Conservation (phyloP, 2,888 invertebrate genomes). For the Galeopsomyia nigrocyanea region DNA sequence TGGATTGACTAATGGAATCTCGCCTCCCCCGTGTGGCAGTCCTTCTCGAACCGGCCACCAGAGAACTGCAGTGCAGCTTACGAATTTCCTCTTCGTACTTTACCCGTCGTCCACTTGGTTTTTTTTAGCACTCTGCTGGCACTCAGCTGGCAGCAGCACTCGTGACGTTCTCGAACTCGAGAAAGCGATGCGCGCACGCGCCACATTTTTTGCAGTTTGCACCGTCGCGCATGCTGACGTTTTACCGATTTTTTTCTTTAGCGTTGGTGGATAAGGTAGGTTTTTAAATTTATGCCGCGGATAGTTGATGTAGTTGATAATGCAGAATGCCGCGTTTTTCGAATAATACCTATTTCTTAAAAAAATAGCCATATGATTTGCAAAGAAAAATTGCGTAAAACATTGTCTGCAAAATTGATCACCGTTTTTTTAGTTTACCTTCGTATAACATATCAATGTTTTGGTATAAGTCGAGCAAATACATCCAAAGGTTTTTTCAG, state of each 20-base stretch:
- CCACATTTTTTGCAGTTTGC: neutral
- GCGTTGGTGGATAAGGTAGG: constrained; percentile 16
- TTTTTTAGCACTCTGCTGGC: constrained; percentile 27
- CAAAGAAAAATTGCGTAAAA: too few relatives aligned
- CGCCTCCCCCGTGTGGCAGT: constrained; percentile 60
- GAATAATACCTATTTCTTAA: too few relatives aligned
- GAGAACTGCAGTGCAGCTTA: constrained; percentile 60
- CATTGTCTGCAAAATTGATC: too few relatives aligned
- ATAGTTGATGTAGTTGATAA: too few relatives aligned
- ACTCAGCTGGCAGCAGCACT: too few relatives aligned
- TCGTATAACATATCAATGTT: too few relatives aligned
- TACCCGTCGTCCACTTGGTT: constrained; percentile 7
- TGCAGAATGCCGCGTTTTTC: too few relatives aligned
- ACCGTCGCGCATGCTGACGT: neutral
- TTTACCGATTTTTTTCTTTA: neutral
- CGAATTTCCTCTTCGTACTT: constrained; percentile 22
- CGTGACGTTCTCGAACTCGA: constrained; percentile 31
- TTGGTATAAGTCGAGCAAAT: too few relatives aligned
- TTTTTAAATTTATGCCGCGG: neutral
- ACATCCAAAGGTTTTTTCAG: too few relatives aligned
- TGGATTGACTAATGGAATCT: neutral
- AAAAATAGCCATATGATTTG: too few relatives aligned
- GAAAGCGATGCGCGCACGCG: constrained; percentile 14
- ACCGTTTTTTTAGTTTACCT: too few relatives aligned
- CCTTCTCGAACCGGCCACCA: constrained; percentile 69